Evolutionary conservation across 2,113 vertebrate species (phyloP).

Genomic region (Grus americana): DNA sequence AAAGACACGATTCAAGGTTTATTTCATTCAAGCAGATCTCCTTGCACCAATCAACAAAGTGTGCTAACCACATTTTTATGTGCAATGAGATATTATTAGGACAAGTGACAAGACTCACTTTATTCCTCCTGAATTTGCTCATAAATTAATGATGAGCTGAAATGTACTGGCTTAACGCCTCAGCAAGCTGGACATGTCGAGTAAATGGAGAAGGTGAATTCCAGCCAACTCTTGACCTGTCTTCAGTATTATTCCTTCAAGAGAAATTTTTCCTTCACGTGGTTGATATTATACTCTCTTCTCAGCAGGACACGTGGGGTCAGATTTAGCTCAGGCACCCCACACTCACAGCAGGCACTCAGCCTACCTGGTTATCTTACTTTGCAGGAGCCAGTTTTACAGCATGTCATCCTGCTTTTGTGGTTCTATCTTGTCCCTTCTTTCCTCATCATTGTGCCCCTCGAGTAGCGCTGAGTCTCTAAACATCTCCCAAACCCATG

Average conservation of each 20-base stretch:
- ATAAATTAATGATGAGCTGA: conserved; percentile 32
- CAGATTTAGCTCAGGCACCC: not conserved
- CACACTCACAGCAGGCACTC: not conserved
- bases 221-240: not conserved
- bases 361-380: not conserved
- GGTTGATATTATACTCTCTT: not conserved
- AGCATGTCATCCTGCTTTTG: not conserved
- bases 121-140: conserved; percentile 6
- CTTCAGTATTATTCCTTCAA: not conserved
- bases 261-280: not conserved
- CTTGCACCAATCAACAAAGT: not conserved
- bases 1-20: not conserved
- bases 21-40: not conserved
- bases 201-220: conserved; percentile 40
- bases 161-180: not conserved
- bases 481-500: not conserved
- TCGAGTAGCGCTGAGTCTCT: not conserved
- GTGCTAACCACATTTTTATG: not conserved
- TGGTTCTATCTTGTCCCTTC: not conserved
- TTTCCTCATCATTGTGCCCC: not conserved
- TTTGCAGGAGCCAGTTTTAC: not conserved
- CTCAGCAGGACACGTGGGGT: not conserved
- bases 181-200: not conserved
- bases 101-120: not conserved
- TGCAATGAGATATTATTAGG: not conserved